Evolutionary conservation across 2,888 invertebrate species (phyloP).

Genomic region (Microlaimidae sp.): DNA sequence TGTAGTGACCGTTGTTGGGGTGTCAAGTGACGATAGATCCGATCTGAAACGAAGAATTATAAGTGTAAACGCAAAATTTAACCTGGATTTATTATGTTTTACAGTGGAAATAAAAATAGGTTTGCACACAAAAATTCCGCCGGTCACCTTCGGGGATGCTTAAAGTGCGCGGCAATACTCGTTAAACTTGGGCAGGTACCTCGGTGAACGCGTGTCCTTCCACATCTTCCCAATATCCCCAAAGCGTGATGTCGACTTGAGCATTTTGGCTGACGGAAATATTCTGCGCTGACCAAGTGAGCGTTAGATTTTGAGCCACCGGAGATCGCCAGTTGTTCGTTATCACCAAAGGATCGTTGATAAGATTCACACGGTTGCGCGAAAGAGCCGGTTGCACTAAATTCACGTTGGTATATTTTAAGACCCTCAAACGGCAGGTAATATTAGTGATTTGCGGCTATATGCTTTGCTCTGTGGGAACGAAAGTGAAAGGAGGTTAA

Average conservation of each 20-base stretch:
- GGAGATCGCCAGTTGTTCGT: neutral
- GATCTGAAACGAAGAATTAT: neutral
- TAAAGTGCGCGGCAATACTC: too few species aligned
- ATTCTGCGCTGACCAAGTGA: neutral
- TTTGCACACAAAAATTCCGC: too few species aligned
- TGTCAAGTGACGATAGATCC: neutral
- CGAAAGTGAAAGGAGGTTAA: slow-evolving; percentile 12
- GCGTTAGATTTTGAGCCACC: neutral
- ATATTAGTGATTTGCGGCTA: too few species aligned
- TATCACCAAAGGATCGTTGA: neutral
- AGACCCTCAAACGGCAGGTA: too few species aligned
- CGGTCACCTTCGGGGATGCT: too few species aligned
- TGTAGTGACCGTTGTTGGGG: slow-evolving; percentile 12
- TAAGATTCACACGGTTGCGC: neutral
- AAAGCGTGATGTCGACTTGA: slow-evolving; percentile 9
- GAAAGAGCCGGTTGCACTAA: slow-evolving; percentile 6
- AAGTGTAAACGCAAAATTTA: too few species aligned
- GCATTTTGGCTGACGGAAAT: neutral
- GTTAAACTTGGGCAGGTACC: too few species aligned
- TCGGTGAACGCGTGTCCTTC: neutral
- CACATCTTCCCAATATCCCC: slow-evolving; percentile 11
- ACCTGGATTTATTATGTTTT: too few species aligned
- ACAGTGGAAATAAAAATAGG: too few species aligned
- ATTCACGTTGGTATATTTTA: too few species aligned
- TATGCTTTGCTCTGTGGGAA: too few species aligned